Conservation (phyloP, 2,113 vertebrate genomes). For the Cololabis saira region DNA sequence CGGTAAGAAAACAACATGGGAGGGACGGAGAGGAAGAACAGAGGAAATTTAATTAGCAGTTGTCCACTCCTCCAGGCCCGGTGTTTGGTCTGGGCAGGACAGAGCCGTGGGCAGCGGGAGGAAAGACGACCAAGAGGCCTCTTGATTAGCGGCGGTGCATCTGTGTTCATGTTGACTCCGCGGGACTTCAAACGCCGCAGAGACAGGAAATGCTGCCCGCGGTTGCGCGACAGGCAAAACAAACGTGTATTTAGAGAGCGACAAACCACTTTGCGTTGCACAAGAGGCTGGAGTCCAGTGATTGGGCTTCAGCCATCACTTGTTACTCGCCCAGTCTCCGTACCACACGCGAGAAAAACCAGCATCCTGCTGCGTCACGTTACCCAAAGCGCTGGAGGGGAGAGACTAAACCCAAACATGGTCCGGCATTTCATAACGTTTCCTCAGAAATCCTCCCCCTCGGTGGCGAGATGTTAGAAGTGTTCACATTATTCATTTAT, state of each 20-base stretch:
- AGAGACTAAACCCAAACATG: too few species aligned
- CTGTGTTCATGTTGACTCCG: constrained; percentile 29
- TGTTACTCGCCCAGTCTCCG: neutral
- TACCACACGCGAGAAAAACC: fast-evolving
- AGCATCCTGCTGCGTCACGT: neutral
- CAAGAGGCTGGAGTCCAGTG: neutral
- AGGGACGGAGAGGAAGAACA: constrained; percentile 67
- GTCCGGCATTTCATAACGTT: too few species aligned
- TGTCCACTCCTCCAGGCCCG: constrained; percentile 56
- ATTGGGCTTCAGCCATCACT: constrained; percentile 2
- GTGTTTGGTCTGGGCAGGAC: constrained; percentile 56
- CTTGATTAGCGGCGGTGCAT: constrained; percentile 51
- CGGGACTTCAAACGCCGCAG: constrained; percentile 23
- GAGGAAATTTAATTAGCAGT: constrained; percentile 80
- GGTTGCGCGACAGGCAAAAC: constrained; percentile 29
- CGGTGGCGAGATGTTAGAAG: too few species aligned
- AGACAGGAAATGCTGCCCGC: constrained; percentile 48
- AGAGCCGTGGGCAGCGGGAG: constrained; percentile 53
- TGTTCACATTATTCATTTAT: too few species aligned
- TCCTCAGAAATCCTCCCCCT: too few species aligned
- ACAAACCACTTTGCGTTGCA: neutral
- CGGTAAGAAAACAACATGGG: constrained; percentile 73
- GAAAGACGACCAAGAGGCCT: constrained; percentile 31
- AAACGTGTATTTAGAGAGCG: constrained; percentile 2
- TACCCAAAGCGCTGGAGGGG: neutral